phyloP scores from a whole-genome alignment of 2,797 vertebrate genomes.

The Dermochelys coriacea region DNA sequence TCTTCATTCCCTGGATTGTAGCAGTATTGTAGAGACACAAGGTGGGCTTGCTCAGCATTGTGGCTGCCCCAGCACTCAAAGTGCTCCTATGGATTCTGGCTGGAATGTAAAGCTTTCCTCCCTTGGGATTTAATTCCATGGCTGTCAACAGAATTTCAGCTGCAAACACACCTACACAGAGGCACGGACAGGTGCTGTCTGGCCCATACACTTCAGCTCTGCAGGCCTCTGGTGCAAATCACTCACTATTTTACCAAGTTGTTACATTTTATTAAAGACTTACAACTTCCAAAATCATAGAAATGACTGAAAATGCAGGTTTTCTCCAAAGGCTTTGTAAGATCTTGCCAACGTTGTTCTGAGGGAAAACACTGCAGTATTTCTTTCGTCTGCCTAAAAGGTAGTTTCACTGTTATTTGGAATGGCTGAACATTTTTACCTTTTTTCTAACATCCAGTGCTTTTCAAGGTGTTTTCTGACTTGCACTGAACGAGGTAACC shows the following conservation, averaged over 20 bases:
- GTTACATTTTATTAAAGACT: background rate
- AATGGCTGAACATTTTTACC: background rate
- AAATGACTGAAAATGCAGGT: conserved; percentile 38
- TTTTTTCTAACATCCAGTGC: background rate
- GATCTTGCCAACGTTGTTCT: background rate
- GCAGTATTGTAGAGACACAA: background rate
- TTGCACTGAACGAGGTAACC: background rate
- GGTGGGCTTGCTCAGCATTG: background rate
- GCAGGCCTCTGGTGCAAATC: background rate
- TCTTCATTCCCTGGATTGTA: background rate
- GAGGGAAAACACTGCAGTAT: background rate
- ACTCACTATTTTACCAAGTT: background rate
- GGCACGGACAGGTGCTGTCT: background rate
- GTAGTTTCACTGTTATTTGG: conserved; percentile 29
- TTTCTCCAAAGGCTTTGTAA: background rate
- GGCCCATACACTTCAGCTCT: background rate
- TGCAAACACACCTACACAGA: background rate
- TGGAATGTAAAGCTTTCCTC: background rate
- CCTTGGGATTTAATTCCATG: background rate
- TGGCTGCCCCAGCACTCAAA: background rate
- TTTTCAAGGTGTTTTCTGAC: background rate
- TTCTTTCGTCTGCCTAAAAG: background rate
- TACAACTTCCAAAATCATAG: background rate
- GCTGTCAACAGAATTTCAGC: background rate
- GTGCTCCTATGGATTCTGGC: rapidly evolving